Evolutionary conservation across 1,140 invertebrate species (phyloP).

Genomic region (Pseudomyrmex cubaensis): DNA sequence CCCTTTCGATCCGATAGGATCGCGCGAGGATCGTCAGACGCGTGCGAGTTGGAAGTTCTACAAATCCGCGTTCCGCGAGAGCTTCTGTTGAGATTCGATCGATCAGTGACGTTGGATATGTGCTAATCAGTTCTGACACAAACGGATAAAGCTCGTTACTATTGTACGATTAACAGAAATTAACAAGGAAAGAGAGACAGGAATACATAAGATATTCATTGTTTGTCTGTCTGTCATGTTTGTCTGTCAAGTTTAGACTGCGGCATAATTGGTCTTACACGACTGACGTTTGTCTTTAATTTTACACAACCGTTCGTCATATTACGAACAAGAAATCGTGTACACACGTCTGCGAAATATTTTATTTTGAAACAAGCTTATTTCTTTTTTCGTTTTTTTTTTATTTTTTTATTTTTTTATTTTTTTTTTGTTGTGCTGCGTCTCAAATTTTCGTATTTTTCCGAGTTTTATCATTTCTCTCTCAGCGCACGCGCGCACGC

Average conservation of each 20-base stretch:
- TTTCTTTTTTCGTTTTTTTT: neutral
- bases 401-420: neutral
- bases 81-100: constrained; percentile 5
- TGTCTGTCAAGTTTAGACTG: neutral
- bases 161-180: neutral
- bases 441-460: neutral
- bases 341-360: neutral
- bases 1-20: neutral
- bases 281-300: too few relatives aligned
- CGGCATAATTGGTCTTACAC: neutral
- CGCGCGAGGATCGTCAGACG: constrained; percentile 1
- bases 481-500: neutral
- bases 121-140: constrained; percentile 13
- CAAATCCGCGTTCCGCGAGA: constrained; percentile 29
- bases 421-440: too few relatives aligned
- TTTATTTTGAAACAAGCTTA: constrained; percentile 10
- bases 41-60: constrained; percentile 22
- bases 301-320: too few relatives aligned
- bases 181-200: neutral
- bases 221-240: neutral
- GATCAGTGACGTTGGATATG: constrained; percentile 23
- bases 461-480: neutral
- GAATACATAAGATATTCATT: neutral
- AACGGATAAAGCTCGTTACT: neutral
- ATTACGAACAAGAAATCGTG: too few relatives aligned